These are phyloP conservation scores for Zoanthus solanderi DNA, from an alignment of 92 coral and sea anemone genomes.

Conservation along the genomic window DNA sequence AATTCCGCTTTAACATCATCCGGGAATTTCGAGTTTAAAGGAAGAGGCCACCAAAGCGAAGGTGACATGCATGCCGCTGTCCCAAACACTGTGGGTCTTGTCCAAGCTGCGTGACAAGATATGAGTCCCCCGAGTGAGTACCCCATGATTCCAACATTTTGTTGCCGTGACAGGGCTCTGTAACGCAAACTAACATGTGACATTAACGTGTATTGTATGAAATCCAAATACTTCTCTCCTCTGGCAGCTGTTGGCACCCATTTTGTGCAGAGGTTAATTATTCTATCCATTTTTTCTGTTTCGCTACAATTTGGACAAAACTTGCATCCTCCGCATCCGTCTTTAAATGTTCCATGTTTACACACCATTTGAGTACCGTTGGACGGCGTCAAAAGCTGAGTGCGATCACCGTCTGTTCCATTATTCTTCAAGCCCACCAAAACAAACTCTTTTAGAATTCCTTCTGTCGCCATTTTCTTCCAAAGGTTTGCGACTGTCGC, in stretches of 20 bases:
- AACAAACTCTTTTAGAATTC: constrained; percentile 40
- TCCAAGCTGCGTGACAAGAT: constrained; percentile 66
- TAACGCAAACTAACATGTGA: constrained; percentile 37
- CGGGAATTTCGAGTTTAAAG: constrained; percentile 55
- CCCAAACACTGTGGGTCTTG: constrained; percentile 63
- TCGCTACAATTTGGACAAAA: constrained; percentile 15
- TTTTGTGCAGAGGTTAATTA: constrained; percentile 30
- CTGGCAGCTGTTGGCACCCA: constrained; percentile 44
- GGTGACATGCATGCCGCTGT: constrained; percentile 75
- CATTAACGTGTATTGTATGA: constrained; percentile 53
- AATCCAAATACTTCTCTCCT: constrained; percentile 59
- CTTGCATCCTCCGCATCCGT: constrained; percentile 34
- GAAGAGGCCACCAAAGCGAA: constrained; percentile 72
- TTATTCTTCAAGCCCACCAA: constrained; percentile 48
- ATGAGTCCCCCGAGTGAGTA: constrained; percentile 65
- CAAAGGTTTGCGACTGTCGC: constrained; percentile 19
- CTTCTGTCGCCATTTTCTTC: constrained; percentile 35
- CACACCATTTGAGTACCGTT: constrained; percentile 55
- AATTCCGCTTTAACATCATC: constrained; percentile 58
- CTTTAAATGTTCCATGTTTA: constrained; percentile 17
- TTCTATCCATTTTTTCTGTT: neutral
- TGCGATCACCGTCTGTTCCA: constrained; percentile 32
- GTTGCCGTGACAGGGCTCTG: constrained; percentile 47
- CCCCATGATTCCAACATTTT: constrained; percentile 59
- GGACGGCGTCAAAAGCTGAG: constrained; percentile 31